phyloP scores from a whole-genome alignment of 2,888 invertebrate species.

The Steinernema hermaphroditum region DNA sequence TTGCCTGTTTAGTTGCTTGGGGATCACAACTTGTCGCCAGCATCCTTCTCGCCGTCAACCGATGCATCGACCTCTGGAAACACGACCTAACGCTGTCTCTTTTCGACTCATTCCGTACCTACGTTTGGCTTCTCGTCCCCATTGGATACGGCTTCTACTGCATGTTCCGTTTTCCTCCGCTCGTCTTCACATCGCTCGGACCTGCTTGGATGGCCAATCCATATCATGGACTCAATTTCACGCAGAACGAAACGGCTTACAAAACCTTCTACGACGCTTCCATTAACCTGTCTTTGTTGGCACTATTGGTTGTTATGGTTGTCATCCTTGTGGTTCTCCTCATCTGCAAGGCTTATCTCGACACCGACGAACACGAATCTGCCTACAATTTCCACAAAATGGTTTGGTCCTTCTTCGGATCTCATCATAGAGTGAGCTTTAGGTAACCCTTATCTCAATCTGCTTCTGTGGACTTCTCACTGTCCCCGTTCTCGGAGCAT shows the following conservation, averaged over 20 bases:
- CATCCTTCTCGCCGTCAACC: constrained; percentile 7
- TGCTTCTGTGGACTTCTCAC: neutral
- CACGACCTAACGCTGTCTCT: neutral
- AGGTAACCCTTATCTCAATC: neutral
- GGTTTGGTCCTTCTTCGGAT: neutral
- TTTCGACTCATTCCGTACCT: constrained; percentile 11
- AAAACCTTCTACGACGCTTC: neutral
- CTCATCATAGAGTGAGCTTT: neutral
- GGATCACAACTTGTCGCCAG: constrained; percentile 2
- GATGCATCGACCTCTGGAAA: neutral
- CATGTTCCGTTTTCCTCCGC: neutral
- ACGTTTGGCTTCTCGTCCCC: constrained; percentile 2
- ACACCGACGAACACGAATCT: neutral
- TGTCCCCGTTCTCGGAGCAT: constrained; percentile 1
- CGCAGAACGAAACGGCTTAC: neutral
- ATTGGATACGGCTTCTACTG: neutral
- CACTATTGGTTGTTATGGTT: neutral
- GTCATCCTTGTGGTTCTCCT: neutral
- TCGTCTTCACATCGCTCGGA: constrained; percentile 4
- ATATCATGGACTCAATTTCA: neutral
- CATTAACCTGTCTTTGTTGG: constrained; percentile 1
- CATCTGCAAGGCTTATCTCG: neutral
- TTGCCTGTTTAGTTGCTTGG: constrained; percentile 15
- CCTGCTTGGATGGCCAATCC: constrained; percentile 7
- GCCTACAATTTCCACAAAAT: constrained; percentile 18